Percentiles rank a stretch among this genome's conserved stretches.
phyloP scores from a whole-genome alignment of 2,113 vertebrate genomes.

The Xiphophorus maculatus region DNA sequence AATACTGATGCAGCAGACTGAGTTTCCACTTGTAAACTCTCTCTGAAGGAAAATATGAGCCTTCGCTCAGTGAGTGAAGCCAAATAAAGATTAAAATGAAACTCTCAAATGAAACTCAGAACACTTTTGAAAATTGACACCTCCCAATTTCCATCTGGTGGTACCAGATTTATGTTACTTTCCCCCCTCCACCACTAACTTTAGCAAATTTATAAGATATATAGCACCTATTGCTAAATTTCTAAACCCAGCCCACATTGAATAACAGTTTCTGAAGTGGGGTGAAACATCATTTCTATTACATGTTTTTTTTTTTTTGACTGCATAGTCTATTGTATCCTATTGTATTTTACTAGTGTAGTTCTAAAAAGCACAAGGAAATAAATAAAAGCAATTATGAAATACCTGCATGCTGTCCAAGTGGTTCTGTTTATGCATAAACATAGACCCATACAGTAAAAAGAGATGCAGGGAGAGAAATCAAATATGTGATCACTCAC shows the following conservation, averaged over 20 bases:
- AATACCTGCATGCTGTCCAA: constrained; percentile 99
- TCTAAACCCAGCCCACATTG: background rate
- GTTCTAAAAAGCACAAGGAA: constrained; percentile 33
- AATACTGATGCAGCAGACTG: constrained; percentile 42
- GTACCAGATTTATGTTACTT: constrained; percentile 21
- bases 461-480: constrained; percentile 80
- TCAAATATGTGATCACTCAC: constrained; percentile 64
- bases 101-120: constrained; percentile 15
- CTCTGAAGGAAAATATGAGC: constrained; percentile 18
- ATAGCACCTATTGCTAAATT: background rate
- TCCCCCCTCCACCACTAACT: constrained; percentile 1
- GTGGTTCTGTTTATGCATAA: constrained; percentile 92
- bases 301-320: background rate
- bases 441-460: constrained; percentile 82
- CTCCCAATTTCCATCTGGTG: constrained; percentile 1
- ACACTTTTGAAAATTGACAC: constrained; percentile 25
- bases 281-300: constrained; percentile 10
- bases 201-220: background rate
- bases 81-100: constrained; percentile 7
- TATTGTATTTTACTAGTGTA: constrained; percentile 10
- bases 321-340: constrained; percentile 6
- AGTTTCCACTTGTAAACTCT: constrained; percentile 4
- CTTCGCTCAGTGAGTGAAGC: constrained; percentile 30
- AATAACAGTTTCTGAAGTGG: background rate
- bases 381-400: constrained; percentile 71